phyloP scores from a whole-genome alignment of 2,113 vertebrate species.

The Coryphaenoides rupestris region DNA sequence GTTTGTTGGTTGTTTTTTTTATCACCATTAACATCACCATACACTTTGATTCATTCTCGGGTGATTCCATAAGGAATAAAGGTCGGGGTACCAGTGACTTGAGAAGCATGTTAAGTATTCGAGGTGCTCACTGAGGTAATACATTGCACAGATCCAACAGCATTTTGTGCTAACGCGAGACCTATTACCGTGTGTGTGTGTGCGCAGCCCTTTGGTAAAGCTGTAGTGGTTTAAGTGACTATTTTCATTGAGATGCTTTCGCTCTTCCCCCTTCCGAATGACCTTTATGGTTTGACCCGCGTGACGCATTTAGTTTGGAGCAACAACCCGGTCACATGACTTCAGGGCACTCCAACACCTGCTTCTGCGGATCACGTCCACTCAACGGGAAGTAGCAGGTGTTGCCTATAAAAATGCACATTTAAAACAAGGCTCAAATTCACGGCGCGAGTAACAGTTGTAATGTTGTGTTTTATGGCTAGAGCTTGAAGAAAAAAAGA shows the following conservation, averaged over 20 bases:
- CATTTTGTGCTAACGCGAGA: conserved; percentile 33
- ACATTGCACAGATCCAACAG: conserved; percentile 54
- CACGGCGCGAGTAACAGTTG: conserved; percentile 31
- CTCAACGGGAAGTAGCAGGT: conserved; percentile 74
- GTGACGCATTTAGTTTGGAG: conserved; percentile 73
- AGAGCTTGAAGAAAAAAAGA: conserved; percentile 24
- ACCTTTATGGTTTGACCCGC: conserved; percentile 72
- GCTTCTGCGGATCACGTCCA: conserved; percentile 68
- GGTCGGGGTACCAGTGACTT: conserved; percentile 30
- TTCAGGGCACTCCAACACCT: conserved; percentile 69
- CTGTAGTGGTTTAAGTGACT: conserved; percentile 42
- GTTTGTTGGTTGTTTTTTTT: background rate
- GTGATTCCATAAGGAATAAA: conserved; percentile 41
- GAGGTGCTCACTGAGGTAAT: conserved; percentile 57
- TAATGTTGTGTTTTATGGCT: conserved; percentile 32
- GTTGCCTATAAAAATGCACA: conserved; percentile 70
- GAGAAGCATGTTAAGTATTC: conserved; percentile 38
- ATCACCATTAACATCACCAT: conserved; percentile 18
- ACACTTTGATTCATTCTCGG: conserved; percentile 2
- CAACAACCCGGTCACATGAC: conserved; percentile 70
- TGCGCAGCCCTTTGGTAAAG: conserved; percentile 46
- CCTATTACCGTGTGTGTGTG: conserved; percentile 17
- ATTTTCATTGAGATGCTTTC: conserved; percentile 44
- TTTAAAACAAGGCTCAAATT: conserved; percentile 54
- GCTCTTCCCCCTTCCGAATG: conserved; percentile 46